phyloP scores from a whole-genome alignment of 2,113 vertebrate species.

The Cisticola juncidis region DNA sequence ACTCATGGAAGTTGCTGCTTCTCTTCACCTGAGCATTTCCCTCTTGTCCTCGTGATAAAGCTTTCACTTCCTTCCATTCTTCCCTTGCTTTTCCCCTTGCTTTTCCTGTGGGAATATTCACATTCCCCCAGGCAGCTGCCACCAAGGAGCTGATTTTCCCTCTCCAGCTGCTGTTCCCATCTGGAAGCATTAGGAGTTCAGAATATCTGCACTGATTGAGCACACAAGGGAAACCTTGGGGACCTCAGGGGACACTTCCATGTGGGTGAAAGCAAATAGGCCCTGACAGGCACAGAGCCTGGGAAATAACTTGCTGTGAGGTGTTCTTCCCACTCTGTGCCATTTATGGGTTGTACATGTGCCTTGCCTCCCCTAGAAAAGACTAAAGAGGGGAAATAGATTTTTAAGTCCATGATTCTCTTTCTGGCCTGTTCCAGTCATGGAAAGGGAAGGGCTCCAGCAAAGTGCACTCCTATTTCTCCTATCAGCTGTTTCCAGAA shows the following conservation, averaged over 20 bases:
- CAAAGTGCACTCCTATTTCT: background rate
- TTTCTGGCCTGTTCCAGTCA: background rate
- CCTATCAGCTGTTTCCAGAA: background rate
- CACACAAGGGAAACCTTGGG: background rate
- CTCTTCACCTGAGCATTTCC: background rate
- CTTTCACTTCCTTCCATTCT: background rate
- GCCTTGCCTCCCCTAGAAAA: background rate
- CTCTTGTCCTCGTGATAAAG: background rate
- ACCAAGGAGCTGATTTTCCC: background rate
- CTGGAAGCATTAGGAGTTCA: background rate
- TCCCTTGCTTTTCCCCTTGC: background rate
- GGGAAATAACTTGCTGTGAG: background rate
- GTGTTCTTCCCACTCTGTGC: background rate
- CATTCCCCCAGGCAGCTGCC: background rate
- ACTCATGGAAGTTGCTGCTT: background rate
- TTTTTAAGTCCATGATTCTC: background rate
- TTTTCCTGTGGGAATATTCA: background rate
- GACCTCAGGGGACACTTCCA: background rate
- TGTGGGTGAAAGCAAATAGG: background rate
- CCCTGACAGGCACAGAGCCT: background rate
- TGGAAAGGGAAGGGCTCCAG: background rate
- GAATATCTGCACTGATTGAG: background rate
- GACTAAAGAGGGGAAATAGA: background rate
- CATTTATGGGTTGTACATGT: background rate
- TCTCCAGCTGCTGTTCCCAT: conserved; percentile 29